phyloP scores from a whole-genome alignment of 2,113 vertebrate species.

The Hemiscyllium ocellatum region DNA sequence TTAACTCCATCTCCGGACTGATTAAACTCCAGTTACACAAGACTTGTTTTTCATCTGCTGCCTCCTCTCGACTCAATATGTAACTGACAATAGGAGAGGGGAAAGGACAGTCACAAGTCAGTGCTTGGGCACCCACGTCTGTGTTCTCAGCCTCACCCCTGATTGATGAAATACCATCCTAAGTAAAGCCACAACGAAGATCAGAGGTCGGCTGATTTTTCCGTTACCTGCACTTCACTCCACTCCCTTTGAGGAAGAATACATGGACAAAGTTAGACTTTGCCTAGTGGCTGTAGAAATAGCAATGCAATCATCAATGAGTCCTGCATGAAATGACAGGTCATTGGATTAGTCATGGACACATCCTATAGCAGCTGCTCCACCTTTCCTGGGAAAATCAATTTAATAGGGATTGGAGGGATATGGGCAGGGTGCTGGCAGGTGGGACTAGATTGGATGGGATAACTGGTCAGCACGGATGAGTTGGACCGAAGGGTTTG shows the following conservation, averaged over 20 bases:
- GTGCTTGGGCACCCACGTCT: not conserved
- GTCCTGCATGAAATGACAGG: not conserved
- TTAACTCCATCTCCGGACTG: not conserved
- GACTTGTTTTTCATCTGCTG: not conserved
- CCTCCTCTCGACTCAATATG: not conserved
- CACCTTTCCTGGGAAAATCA: not conserved
- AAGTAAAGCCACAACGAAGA: not conserved
- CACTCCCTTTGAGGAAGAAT: not conserved
- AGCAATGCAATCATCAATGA: not conserved
- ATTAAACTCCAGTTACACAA: not conserved
- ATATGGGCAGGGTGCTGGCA: too few species aligned
- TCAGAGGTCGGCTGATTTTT: not conserved
- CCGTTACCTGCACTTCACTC: not conserved
- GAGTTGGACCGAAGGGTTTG: too few species aligned
- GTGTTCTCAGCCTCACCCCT: not conserved
- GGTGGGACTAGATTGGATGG: too few species aligned
- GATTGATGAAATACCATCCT: not conserved
- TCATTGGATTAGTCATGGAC: not conserved
- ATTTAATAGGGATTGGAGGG: too few species aligned
- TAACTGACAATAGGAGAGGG: not conserved
- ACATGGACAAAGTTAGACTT: not conserved
- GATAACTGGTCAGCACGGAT: too few species aligned
- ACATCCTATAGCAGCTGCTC: not conserved
- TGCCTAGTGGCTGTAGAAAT: not conserved
- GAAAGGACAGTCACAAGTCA: not conserved